Base-by-base conservation (phyloP, 2,113 vertebrate genomes). In the Pantherophis guttatus region DNA sequence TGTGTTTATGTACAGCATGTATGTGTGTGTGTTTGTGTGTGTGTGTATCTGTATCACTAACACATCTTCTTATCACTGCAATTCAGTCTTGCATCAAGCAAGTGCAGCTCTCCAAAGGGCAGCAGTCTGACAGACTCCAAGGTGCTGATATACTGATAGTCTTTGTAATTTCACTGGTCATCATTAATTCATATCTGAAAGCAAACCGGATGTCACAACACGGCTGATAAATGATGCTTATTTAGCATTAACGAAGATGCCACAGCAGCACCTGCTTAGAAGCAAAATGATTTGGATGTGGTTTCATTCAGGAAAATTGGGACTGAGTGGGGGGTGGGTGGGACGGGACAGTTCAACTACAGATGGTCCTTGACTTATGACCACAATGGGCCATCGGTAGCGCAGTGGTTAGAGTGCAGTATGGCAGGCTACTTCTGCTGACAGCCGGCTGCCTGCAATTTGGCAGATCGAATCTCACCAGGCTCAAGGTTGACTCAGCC, bases 111-210 rank as follows among this genome's bases (percentile, higher is more conserved):
- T 93, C 86, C 92, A 75, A 48, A 0, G 1, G 93, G 6, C 2
- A 70, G 58, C 65, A 1, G 9, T 59, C 39, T 26, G 93, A 21
- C 62, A 92, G 17, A 5, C 90, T 93, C 90, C 39, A 75, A 50
- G 33, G 48, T 89, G 54, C 21, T 96, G 94, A 87, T 65, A 15
- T 88, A 75, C 52, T 89, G 62, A 90, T 52, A 5, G 21, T 92
- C 92, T n/a, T 39, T 92, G 62, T 87, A 93, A 92, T 17, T 54
- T 93, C 44, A 12, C 39, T 92, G 48, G 21, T 90, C 90, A 39
- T 26, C 87, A 26, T n/a, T 19, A 94, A 53, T 29, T 89, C n/a
- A 55, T 33, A 3, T 53, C 5, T 15, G 93, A 92, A 86, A 93
- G 1, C 55, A n/a, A 90, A 91, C 50, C 90, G 87, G 54, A 21